A percentile compares a stretch with the other conserved stretches of the same genome.
phyloP scores from a whole-genome alignment of 2,888 invertebrate species.

The Emmelina monodactyla region DNA sequence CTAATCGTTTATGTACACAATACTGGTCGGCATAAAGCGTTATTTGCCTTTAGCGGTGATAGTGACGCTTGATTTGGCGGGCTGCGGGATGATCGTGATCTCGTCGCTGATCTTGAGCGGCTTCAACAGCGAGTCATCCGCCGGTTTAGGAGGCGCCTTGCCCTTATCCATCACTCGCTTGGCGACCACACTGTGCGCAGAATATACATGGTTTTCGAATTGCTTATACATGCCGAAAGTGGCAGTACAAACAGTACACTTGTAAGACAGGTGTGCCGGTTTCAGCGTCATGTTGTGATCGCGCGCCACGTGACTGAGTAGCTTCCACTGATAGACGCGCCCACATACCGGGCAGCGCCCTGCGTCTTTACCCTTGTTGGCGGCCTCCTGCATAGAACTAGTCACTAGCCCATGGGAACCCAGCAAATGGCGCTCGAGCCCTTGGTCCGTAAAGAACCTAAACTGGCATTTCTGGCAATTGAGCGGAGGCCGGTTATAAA shows the following conservation, averaged over 20 bases:
- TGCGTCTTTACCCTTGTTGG: constrained; percentile 93
- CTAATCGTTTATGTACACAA: no score
- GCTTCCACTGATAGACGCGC: constrained; percentile 82
- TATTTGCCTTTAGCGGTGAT: constrained; percentile 59
- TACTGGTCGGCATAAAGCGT: constrained; percentile 44
- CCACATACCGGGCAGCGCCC: constrained; percentile 96
- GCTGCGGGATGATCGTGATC: constrained; percentile 91
- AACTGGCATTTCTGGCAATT: constrained; percentile 97
- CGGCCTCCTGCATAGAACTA: constrained; percentile 95
- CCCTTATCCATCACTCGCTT: constrained; percentile 86
- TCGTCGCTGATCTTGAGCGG: constrained; percentile 91
- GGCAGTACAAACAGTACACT: constrained; percentile 94
- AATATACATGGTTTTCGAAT: constrained; percentile 94
- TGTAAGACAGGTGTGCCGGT: constrained; percentile 92
- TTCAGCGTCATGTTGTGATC: constrained; percentile 94
- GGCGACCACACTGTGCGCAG: constrained; percentile 91
- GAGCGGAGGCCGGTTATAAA: constrained; percentile 91
- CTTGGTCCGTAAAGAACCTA: constrained; percentile 96
- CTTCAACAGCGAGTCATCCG: constrained; percentile 79
- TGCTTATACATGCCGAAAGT: constrained; percentile 96
- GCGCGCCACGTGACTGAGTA: constrained; percentile 90
- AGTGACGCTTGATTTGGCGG: constrained; percentile 65
- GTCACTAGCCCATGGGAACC: constrained; percentile 95
- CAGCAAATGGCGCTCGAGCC: constrained; percentile 91
- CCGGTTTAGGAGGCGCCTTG: constrained; percentile 45